These are phyloP conservation scores for Embiotoca jacksoni DNA, from an alignment of 2,113 vertebrate species.

Conservation along the genomic window DNA sequence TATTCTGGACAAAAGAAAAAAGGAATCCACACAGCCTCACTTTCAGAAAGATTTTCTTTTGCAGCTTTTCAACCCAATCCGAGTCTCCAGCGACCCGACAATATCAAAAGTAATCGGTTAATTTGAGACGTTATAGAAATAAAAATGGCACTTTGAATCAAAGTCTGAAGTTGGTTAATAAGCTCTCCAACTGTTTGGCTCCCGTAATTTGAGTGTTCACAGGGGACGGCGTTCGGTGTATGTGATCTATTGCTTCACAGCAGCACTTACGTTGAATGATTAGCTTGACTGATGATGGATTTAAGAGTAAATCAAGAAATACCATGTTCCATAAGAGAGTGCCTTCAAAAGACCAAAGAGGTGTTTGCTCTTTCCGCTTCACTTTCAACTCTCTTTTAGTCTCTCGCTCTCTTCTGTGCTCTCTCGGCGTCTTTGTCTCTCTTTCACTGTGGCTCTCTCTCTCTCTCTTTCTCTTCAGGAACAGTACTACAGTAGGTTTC, in stretches of 20 bases:
- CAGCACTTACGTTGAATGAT: slow-evolving; percentile 62
- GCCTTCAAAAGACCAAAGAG: slow-evolving; percentile 77
- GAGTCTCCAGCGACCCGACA: slow-evolving; percentile 11
- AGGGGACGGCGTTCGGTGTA: slow-evolving; percentile 45
- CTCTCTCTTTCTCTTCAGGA: slow-evolving; percentile 61
- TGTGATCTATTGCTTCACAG: slow-evolving; percentile 73
- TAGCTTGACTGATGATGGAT: slow-evolving; percentile 73
- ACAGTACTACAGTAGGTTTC: slow-evolving; percentile 59
- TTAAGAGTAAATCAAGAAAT: slow-evolving; percentile 76
- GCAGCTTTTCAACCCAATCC: slow-evolving; percentile 13
- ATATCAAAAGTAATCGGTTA: slow-evolving; percentile 58
- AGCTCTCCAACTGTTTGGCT: slow-evolving; percentile 64
- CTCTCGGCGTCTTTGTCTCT: neutral
- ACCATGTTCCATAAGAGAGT: slow-evolving; percentile 70
- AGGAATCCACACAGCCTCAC: neutral
- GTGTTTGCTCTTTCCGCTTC: slow-evolving; percentile 67
- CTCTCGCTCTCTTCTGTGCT: slow-evolving; percentile 1
- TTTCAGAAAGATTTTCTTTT: slow-evolving; percentile 12
- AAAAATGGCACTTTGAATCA: slow-evolving; percentile 62
- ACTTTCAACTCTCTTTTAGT: slow-evolving; percentile 60
- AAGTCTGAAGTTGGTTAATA: slow-evolving; percentile 60
- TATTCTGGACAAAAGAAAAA: neutral
- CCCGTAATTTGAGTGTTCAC: slow-evolving; percentile 63
- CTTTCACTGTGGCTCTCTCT: neutral
- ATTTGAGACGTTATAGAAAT: slow-evolving; percentile 36